A percentile compares a stretch with the other conserved stretches of the same genome.
These are phyloP conservation scores for Pungitius pungitius DNA, from an alignment of 2,113 vertebrate genomes.

Conservation along the genomic window DNA sequence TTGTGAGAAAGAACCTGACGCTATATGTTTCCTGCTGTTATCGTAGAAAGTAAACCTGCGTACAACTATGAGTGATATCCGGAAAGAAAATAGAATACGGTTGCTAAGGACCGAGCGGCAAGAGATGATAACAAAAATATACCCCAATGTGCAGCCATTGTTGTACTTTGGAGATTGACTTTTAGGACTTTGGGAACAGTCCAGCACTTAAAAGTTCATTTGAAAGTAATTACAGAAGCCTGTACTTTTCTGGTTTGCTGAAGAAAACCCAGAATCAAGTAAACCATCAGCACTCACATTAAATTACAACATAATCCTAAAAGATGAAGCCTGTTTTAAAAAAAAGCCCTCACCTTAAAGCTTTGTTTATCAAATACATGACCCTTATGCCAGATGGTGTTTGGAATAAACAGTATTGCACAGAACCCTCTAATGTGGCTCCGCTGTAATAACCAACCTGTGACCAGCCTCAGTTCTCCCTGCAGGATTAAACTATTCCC, in stretches of 20 bases:
- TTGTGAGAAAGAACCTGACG: not conserved
- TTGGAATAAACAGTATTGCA: conserved; percentile 35
- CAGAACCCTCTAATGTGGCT: conserved; percentile 57
- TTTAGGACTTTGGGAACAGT: not conserved
- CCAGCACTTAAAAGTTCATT: not conserved
- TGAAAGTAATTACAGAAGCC: not conserved
- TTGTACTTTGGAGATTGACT: not conserved
- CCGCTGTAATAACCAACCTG: conserved; percentile 46
- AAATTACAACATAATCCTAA: conserved; percentile 20
- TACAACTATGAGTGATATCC: not conserved
- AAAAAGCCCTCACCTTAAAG: conserved; percentile 20
- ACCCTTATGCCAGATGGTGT: conserved; percentile 39
- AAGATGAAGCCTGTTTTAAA: not conserved
- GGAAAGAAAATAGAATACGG: not conserved
- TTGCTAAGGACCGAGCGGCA: no score
- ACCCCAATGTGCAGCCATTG: not conserved
- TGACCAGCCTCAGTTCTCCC: conserved; percentile 25
- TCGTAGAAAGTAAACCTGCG: not conserved
- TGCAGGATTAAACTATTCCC: conserved; percentile 35
- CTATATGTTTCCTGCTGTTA: not conserved
- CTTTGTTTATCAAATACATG: conserved; percentile 50
- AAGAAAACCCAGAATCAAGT: not conserved
- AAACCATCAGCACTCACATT: conserved; percentile 5
- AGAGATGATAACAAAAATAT: not conserved
- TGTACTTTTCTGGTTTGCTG: not conserved